These are phyloP conservation scores for Kryphioiulus occultus DNA, from an alignment of 2,888 invertebrate species.

Conservation along the genomic window DNA sequence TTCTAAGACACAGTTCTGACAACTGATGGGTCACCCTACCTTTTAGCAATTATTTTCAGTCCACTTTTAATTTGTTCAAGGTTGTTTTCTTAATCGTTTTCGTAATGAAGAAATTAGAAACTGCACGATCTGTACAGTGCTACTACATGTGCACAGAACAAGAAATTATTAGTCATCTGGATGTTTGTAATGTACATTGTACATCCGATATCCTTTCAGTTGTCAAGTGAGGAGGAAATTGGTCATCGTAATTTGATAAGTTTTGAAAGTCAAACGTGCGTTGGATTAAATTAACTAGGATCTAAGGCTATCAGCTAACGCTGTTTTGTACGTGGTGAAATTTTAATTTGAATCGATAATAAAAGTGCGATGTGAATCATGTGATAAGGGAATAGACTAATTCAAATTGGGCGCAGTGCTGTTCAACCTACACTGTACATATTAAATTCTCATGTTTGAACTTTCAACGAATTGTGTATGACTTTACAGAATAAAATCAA, in stretches of 20 bases:
- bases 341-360: too few relatives aligned
- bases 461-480: not conserved
- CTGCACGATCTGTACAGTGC: not conserved
- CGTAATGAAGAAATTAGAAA: not conserved
- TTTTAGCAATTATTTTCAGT: not conserved
- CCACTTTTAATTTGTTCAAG: not conserved
- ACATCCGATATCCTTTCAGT: not conserved
- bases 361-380: too few relatives aligned
- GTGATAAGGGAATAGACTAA: too few relatives aligned
- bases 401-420: too few relatives aligned
- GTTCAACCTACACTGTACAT: too few relatives aligned
- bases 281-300: not conserved
- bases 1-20: not conserved
- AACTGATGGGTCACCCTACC: not conserved
- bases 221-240: not conserved
- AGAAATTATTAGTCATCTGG: not conserved
- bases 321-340: not conserved
- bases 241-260: not conserved
- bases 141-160: not conserved
- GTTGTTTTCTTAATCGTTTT: not conserved
- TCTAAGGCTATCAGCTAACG: not conserved
- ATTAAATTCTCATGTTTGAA: too few relatives aligned
- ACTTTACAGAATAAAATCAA: not conserved
- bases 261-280: not conserved
- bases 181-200: not conserved